Percentiles rank a stretch among this genome's conserved stretches.
Evolutionary conservation across 2,888 invertebrate genomes (phyloP).

Genomic region (Nemotelus nigrinus): DNA sequence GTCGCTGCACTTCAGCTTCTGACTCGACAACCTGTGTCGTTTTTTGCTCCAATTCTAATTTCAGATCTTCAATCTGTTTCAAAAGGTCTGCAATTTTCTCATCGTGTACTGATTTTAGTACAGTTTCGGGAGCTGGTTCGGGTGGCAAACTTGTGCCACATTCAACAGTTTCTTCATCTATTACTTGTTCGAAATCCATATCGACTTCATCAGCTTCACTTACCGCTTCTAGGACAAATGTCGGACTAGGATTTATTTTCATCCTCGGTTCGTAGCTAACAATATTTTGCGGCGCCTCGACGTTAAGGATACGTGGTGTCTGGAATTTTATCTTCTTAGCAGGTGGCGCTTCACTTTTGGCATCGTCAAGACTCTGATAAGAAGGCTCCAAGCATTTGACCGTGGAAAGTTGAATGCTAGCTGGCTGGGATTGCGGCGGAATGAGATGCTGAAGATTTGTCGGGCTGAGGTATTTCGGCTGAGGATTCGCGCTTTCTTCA

Average conservation of each 20-base stretch:
- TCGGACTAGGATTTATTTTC: neutral
- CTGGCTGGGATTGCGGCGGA: slow-evolving; percentile 53
- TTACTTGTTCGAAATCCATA: neutral
- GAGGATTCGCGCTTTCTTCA: slow-evolving; percentile 53
- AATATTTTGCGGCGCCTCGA: slow-evolving; percentile 26
- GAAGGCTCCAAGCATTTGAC: neutral
- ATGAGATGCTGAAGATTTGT: slow-evolving; percentile 56
- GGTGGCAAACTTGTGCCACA: neutral
- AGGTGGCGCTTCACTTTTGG: neutral
- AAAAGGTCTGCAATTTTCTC: slow-evolving; percentile 1
- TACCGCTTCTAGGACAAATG: neutral
- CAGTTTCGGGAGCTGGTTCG: neutral
- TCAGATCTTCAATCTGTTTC: neutral
- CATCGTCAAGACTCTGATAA: neutral
- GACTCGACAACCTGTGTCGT: neutral
- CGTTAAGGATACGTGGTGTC: slow-evolving; percentile 31
- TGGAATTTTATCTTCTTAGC: neutral
- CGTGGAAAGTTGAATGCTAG: neutral
- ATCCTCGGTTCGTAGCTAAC: neutral
- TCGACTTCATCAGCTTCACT: neutral
- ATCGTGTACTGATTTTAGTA: slow-evolving; percentile 1
- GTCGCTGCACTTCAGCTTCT: neutral
- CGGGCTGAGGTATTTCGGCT: slow-evolving; percentile 52
- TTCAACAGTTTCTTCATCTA: neutral
- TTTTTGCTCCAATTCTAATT: neutral